Evolutionary conservation across 2,888 invertebrate species (phyloP), one percentile per base, ranked within the genome.

Genomic region (Muscina levida): DNA sequence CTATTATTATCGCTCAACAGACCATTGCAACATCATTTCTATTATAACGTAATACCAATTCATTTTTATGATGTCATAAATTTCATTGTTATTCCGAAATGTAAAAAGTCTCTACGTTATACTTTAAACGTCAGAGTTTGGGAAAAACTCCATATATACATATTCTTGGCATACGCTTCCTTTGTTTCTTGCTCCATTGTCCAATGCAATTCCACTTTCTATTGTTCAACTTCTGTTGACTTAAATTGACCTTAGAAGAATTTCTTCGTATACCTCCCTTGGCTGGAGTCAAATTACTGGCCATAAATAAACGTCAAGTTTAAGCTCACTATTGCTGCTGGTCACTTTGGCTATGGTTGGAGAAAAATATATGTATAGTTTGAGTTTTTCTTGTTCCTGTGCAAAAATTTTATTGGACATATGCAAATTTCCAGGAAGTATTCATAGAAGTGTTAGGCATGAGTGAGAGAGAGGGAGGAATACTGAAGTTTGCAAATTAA

Each of bases 51-150:
- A 46, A 46, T 10, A 3, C 59, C 6, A 31, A 44, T n/a, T n/a
- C n/a, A n/a, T n/a, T n/a, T n/a, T 56, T 53, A 53, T 73, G 72
- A 73, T 73, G 72, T 73, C 72, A 73, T 66, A 66, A 66, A 66
- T 11, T 31, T 17, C 56, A 65, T 73, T 73, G 65, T 66, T 66
- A 56, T 73, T 73, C 66, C 65, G 42, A 72, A 65, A 65, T 65
- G 65, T 56, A n/a, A n/a, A n/a, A 65, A 72, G 65, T 72, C 53
- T 53, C 8, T 59, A n/a, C n/a, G 37, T 59, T 37, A 39, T 39
- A 39, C 59, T 59, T 48, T 48, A 48, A 48, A 1, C 22, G 17
- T 6, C n/a, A n/a, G n/a, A n/a, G n/a, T n/a, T n/a, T n/a, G n/a
- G n/a, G n/a, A n/a, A n/a, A n/a, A n/a, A n/a, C 17, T 46, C 46